Evolutionary conservation across 2,888 invertebrate species (phyloP).

Genomic region (Leptopterna dolabrata): DNA sequence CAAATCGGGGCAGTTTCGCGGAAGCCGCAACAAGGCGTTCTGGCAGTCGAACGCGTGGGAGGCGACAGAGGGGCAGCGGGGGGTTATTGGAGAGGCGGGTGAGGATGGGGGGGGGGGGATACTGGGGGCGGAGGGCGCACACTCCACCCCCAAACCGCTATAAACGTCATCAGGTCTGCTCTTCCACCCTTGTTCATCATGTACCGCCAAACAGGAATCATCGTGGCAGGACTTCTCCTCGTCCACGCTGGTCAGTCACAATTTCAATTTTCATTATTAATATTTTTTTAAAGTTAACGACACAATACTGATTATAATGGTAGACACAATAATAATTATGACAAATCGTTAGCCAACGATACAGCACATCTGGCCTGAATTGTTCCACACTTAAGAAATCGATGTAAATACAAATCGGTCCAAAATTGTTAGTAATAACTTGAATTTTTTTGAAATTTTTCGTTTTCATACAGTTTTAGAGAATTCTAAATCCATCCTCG

Average conservation of each 20-base stretch:
- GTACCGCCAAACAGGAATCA: constrained; percentile 44
- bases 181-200: constrained; percentile 40
- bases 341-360: too few species aligned
- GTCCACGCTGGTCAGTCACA: constrained; percentile 25
- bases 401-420: too few species aligned
- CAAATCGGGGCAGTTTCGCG: background rate
- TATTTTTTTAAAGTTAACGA: too few species aligned
- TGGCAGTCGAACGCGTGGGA: background rate
- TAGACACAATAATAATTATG: too few species aligned
- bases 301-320: too few species aligned
- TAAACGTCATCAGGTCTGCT: constrained; percentile 24
- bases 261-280: too few species aligned
- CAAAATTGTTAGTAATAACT: too few species aligned
- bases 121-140: constrained; percentile 45
- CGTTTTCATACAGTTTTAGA: too few species aligned
- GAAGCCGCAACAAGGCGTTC: background rate
- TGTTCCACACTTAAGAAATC: too few species aligned
- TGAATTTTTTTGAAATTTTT: too few species aligned
- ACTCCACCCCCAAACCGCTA: constrained; percentile 24
- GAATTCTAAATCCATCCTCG: too few species aligned
- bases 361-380: too few species aligned
- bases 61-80: background rate
- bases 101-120: background rate
- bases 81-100: background rate
- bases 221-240: constrained; percentile 32